Evolutionary conservation across 1,140 invertebrate genomes (phyloP).

Genomic region (Hycleus phaleratus): DNA sequence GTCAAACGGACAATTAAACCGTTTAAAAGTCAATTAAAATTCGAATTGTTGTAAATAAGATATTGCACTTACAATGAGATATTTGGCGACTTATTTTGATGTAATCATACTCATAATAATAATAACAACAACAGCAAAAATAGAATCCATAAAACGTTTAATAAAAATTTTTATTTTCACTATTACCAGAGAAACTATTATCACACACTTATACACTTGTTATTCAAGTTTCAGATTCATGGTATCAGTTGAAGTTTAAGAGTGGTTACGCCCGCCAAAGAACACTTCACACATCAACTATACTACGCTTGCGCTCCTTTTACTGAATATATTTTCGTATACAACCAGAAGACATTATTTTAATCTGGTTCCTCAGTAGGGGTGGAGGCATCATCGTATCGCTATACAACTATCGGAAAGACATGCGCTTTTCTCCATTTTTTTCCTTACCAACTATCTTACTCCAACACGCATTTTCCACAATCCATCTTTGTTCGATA

Average conservation of each 20-base stretch:
- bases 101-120: not conserved
- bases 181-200: slow-evolving; percentile 24
- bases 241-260: slow-evolving; percentile 27
- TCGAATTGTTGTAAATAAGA: too few relatives aligned
- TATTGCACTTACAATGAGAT: too few relatives aligned
- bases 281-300: slow-evolving; percentile 23
- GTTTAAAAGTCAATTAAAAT: too few relatives aligned
- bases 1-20: too few relatives aligned
- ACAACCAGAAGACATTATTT: slow-evolving; percentile 20
- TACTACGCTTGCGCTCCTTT: not conserved
- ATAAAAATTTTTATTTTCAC: slow-evolving; percentile 28
- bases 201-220: slow-evolving; percentile 23
- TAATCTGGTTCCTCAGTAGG: slow-evolving; percentile 22
- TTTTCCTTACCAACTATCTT: slow-evolving; percentile 3
- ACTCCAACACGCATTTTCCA: slow-evolving; percentile 3
- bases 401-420: not conserved
- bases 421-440: slow-evolving; percentile 27
- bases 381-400: not conserved
- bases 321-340: not conserved
- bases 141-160: slow-evolving; percentile 25
- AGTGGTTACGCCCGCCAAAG: slow-evolving; percentile 37
- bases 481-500: too few relatives aligned
- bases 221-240: slow-evolving; percentile 26
- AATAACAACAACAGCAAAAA: slow-evolving; percentile 16
- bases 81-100: too few relatives aligned